A percentile compares a stretch with the other conserved stretches of the same genome.
These are phyloP conservation scores for Enteromius afrohamiltoni DNA, from an alignment of 2,797 vertebrate genomes.

Conservation along the genomic window DNA sequence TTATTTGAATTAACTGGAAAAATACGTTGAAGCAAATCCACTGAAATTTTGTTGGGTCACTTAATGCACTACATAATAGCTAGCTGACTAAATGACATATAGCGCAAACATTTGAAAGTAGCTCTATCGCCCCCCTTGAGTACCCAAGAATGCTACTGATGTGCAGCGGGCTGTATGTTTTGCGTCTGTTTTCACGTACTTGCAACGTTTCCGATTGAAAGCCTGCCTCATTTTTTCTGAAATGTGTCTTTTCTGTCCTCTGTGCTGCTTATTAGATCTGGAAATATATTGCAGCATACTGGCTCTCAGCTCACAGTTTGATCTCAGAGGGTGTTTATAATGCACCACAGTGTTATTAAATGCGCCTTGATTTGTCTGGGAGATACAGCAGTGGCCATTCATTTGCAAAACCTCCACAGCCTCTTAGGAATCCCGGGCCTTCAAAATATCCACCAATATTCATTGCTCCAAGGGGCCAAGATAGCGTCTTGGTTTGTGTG, in stretches of 20 bases:
- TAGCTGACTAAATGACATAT: neutral
- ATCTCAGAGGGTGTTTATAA: constrained; percentile 20
- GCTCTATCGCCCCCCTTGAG: neutral
- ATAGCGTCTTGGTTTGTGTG: constrained; percentile 29
- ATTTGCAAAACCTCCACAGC: neutral
- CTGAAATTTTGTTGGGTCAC: neutral
- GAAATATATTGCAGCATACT: neutral
- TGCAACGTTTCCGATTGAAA: neutral
- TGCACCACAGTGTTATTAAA: constrained; percentile 22
- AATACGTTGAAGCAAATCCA: too few relatives aligned
- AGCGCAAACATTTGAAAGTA: neutral
- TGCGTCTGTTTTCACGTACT: neutral
- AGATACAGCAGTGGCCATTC: neutral
- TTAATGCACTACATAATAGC: neutral
- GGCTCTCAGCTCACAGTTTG: constrained; percentile 13
- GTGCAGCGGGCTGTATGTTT: neutral
- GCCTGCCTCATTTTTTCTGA: neutral
- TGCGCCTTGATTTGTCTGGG: neutral
- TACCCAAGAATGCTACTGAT: neutral
- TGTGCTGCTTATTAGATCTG: neutral
- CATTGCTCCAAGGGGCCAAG: constrained; percentile 43
- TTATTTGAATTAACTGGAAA: too few relatives aligned
- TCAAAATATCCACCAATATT: constrained; percentile 21
- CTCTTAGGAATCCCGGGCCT: neutral
- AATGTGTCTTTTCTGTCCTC: neutral